These are phyloP conservation scores for Xanthia togata DNA, from an alignment of 2,888 invertebrate species.

Conservation along the genomic window DNA sequence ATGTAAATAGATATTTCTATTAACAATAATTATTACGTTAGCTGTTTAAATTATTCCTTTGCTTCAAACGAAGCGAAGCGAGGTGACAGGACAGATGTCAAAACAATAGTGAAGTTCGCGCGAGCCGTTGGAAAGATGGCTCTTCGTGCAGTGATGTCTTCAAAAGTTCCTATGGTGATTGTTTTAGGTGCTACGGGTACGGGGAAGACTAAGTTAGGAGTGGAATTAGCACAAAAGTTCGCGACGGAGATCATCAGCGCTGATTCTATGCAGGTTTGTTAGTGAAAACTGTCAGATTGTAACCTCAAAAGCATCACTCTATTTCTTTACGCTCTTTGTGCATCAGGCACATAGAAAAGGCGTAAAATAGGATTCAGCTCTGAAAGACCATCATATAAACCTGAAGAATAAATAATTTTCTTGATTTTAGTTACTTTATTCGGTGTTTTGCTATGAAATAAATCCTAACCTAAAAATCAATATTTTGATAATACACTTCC, in stretches of 20 bases:
- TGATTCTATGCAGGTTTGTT: conserved; percentile 98
- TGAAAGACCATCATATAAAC: neutral
- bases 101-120: conserved; percentile 88
- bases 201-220: conserved; percentile 98
- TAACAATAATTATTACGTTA: conserved; percentile 37
- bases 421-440: neutral
- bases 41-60: conserved; percentile 46
- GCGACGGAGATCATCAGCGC: conserved; percentile 98
- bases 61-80: conserved; percentile 32
- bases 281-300: conserved; percentile 60
- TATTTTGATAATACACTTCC: conserved; percentile 4
- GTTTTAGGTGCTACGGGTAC: conserved; percentile 99
- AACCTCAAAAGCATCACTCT: conserved; percentile 76
- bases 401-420: neutral
- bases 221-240: conserved; percentile 96
- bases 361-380: neutral
- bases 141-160: conserved; percentile 81
- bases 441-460: conserved; percentile 20
- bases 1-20: conserved; percentile 42
- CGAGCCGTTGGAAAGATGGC: conserved; percentile 80
- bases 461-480: conserved; percentile 51
- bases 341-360: neutral
- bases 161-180: conserved; percentile 93
- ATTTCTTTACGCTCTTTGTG: conserved; percentile 11
- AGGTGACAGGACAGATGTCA: conserved; percentile 59